Percentiles rank a stretch among this genome's conserved stretches.
phyloP scores from a whole-genome alignment of 1,140 invertebrate species.

The Drosophila carrolli region DNA sequence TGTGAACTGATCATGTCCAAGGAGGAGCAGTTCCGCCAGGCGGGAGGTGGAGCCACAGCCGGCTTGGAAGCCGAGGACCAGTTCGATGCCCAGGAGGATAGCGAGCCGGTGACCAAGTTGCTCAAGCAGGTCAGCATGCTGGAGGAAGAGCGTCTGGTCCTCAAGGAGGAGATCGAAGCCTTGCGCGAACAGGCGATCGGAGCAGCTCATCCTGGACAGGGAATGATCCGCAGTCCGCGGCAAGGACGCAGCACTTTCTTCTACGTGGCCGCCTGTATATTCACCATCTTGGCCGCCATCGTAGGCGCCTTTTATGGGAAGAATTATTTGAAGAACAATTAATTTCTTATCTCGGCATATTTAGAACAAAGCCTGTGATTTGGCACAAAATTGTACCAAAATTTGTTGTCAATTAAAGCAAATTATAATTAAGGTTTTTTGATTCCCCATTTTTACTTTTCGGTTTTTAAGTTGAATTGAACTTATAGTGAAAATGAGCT shows the following conservation, averaged over 20 bases:
- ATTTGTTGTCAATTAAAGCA: conserved; percentile 16
- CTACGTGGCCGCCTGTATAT: neutral
- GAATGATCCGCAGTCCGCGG: neutral
- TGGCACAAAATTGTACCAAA: conserved; percentile 7
- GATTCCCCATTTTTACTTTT: neutral
- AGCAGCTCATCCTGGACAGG: no score
- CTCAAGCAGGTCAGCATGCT: conserved; percentile 27
- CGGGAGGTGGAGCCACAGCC: neutral
- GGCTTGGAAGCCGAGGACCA: neutral
- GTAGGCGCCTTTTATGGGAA: conserved; percentile 20
- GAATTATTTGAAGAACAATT: conserved; percentile 3
- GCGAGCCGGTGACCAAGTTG: conserved; percentile 11
- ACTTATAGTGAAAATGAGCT: no score
- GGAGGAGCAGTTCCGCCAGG: neutral
- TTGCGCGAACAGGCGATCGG: neutral
- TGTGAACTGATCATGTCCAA: conserved; percentile 27
- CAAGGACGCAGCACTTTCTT: neutral
- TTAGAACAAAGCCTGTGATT: neutral
- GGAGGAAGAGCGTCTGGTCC: conserved; percentile 22
- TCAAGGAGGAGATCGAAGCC: conserved; percentile 23
- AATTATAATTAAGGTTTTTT: neutral
- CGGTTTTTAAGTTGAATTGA: no score
- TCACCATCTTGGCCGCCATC: conserved; percentile 16
- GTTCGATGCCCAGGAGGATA: conserved; percentile 4
- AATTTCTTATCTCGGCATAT: neutral